Evolutionary conservation across 2,113 vertebrate genomes (phyloP).

Genomic region (Cavia porcellus): DNA sequence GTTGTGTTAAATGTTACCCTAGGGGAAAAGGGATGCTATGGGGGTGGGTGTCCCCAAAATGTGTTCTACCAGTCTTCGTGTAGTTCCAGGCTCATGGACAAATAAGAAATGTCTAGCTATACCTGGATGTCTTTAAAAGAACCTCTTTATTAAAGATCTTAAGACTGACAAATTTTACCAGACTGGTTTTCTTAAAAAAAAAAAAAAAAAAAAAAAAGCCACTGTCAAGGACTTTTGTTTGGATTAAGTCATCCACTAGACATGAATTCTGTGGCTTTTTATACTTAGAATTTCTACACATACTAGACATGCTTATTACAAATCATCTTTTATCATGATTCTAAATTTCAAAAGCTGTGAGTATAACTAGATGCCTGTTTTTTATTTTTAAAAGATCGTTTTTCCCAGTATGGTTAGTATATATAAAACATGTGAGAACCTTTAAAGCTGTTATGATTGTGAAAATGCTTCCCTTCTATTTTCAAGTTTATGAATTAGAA

Average conservation of each 20-base stretch:
- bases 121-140: not conserved
- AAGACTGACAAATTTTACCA: not conserved
- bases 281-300: not conserved
- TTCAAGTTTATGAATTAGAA: slow-evolving; percentile 42
- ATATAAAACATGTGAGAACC: not conserved
- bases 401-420: not conserved
- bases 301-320: not conserved
- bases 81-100: not conserved
- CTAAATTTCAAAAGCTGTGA: slow-evolving; percentile 48
- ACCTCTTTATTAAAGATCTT: not conserved
- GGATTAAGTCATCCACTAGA: not conserved
- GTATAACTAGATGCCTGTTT: not conserved
- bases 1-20: slow-evolving; percentile 46
- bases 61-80: not conserved
- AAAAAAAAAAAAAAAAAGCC: not conserved
- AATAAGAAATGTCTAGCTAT: not conserved
- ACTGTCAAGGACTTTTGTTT: not conserved
- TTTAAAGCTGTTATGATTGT: not conserved
- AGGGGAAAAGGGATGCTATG: not conserved
- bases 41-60: not conserved
- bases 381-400: not conserved
- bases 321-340: not conserved
- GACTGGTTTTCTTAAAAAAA: not conserved
- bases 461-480: not conserved
- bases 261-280: not conserved